Evolutionary conservation across 1,140 invertebrate genomes (phyloP).

Genomic region (Drosophila sturtevanti): DNA sequence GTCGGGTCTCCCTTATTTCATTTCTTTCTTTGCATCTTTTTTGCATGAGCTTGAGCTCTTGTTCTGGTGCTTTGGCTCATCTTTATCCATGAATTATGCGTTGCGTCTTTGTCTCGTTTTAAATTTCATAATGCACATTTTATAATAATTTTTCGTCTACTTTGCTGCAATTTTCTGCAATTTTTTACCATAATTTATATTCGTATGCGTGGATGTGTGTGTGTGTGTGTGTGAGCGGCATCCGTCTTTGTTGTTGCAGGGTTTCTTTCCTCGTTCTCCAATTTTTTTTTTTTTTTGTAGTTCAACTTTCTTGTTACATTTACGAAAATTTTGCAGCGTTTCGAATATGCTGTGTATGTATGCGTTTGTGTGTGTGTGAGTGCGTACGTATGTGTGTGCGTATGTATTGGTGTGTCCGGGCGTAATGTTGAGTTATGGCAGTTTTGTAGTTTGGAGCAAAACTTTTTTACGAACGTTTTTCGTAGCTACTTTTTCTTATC

Average conservation of each 20-base stretch:
- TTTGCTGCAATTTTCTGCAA: constrained; percentile 76
- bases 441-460: constrained; percentile 75
- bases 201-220: constrained; percentile 20
- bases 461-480: constrained; percentile 66
- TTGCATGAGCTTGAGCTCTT: not conserved
- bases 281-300: constrained; percentile 3
- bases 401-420: constrained; percentile 36
- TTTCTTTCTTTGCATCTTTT: constrained; percentile 38
- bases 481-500: constrained; percentile 20
- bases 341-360: constrained; percentile 43
- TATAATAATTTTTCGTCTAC: constrained; percentile 81
- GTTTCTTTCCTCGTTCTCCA: not conserved
- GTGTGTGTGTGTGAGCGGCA: constrained; percentile 23
- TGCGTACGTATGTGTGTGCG: constrained; percentile 28
- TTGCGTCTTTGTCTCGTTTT: constrained; percentile 73
- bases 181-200: constrained; percentile 76
- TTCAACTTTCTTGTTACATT: constrained; percentile 60
- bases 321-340: constrained; percentile 56
- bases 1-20: constrained; percentile 6
- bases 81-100: constrained; percentile 62
- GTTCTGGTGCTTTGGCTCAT: constrained; percentile 21
- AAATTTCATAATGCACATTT: constrained; percentile 81
- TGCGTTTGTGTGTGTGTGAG: constrained; percentile 4
- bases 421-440: constrained; percentile 81
- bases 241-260: constrained; percentile 11